Evolutionary conservation across 2,888 invertebrate species (phyloP).

Genomic region (Diarsia mendica): DNA sequence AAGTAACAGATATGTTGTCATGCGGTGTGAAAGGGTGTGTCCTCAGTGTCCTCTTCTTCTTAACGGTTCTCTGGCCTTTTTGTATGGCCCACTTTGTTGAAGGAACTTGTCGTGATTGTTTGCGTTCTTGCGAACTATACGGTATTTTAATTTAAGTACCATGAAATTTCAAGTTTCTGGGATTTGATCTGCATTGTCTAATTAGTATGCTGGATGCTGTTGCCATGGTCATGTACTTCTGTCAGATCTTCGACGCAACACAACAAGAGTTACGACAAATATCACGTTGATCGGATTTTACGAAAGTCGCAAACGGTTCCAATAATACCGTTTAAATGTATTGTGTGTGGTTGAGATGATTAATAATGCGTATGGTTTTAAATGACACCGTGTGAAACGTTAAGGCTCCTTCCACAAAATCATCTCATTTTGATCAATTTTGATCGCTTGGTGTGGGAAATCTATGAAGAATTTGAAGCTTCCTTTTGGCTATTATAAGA

Average conservation of each 20-base stretch:
- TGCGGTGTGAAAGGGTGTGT: conserved; percentile 43
- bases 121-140: no score
- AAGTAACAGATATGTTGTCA: conserved; percentile 54
- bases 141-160: background rate
- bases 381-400: background rate
- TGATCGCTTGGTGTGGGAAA: no score
- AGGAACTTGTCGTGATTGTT: background rate
- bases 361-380: background rate
- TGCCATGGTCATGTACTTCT: background rate
- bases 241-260: background rate
- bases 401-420: no score
- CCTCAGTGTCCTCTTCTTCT: conserved; percentile 34
- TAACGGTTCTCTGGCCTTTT: conserved; percentile 16
- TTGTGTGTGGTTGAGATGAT: background rate
- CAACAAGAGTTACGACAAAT: background rate
- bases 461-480: no score
- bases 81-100: conserved; percentile 4
- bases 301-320: background rate
- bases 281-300: background rate
- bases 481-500: no score
- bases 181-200: background rate
- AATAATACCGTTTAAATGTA: background rate
- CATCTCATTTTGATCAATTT: no score
- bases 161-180: background rate
- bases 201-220: background rate